Conservation (phyloP, 2,797 vertebrate genomes). For the Parauchenoglanis ngamensis region DNA sequence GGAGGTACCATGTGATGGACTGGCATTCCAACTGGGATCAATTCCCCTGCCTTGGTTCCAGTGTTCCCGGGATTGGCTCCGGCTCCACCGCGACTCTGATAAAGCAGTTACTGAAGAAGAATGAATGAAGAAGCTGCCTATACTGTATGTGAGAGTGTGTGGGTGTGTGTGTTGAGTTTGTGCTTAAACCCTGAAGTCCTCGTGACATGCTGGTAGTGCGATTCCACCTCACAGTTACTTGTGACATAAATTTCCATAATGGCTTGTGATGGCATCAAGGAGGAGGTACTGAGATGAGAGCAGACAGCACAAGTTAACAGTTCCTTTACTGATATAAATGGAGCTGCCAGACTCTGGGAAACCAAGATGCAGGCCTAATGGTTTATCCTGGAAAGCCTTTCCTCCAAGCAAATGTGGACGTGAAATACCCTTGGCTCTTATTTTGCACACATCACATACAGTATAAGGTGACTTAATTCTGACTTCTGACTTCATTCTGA, state of each 20-base stretch:
- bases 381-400: constrained; percentile 21
- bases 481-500: background rate
- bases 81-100: background rate
- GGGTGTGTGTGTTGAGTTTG: constrained; percentile 17
- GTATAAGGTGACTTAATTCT: background rate
- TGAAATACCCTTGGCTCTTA: background rate
- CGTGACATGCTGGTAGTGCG: constrained; percentile 43
- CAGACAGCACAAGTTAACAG: constrained; percentile 47
- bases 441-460: background rate
- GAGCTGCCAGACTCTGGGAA: constrained; percentile 45
- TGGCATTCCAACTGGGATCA: background rate
- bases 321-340: constrained; percentile 52
- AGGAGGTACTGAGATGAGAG: constrained; percentile 29
- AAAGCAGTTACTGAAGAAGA: background rate
- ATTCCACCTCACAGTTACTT: constrained; percentile 40
- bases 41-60: background rate
- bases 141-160: background rate
- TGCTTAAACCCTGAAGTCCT: constrained; percentile 44
- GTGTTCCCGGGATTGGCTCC: background rate
- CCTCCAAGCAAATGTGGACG: background rate
- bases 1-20: background rate
- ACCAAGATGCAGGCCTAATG: constrained; percentile 20
- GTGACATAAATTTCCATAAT: constrained; percentile 57
- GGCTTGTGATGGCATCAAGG: constrained; percentile 42
- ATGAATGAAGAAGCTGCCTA: constrained; percentile 6